Base-by-base conservation (phyloP, 2,888 invertebrate genomes). In the Machimus rusticus region DNA sequence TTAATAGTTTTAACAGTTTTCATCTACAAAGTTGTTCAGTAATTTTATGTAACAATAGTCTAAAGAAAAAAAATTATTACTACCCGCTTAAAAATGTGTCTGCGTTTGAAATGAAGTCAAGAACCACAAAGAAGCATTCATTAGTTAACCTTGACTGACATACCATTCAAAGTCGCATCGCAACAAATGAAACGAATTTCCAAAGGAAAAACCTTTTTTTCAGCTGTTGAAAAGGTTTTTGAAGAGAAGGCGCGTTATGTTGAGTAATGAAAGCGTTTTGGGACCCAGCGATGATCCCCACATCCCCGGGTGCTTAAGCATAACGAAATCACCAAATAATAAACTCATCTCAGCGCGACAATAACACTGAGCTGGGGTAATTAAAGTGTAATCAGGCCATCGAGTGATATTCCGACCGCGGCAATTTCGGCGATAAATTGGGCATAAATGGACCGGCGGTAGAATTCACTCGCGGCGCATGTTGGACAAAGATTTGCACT, bases 391-490 rank as follows among this genome's bases (percentile, higher is more conserved):
- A 81, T 81, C 51, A 81, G 28, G 12, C 8, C 81, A 9, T 16
- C 16, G 16, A 51, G 16, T 28, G 78, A 46, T 51, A 81, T 77
- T 77, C 31, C n/a, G 6, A n/a, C 8, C 23, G 34, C 28, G 9
- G 43, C 34, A 81, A 81, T 81, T 81, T 81, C 5, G 12, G n/a
- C 16, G 55, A 81, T 81, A 81, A 81, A 81, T 81, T 81, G 81
- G 46, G n/a, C 81, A 81, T 46, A 81, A 81, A 81, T 81, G 81
- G 55, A 55, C 31, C n/a, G 23, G 1, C 19, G 9, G 14, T 51
- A 34, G 28, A 76, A 37, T 76, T 57, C 23, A 23, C 23, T 57
- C 12, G 57, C 12, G 3, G 57, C 23, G 6, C 57, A 19, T 57
- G 19, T 19, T 57, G 57, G 57, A 57, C 57, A 57, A 57, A 23